Evolutionary conservation across 2,888 invertebrate species (phyloP), one percentile per base, ranked within the genome.

Genomic region (Harmothoe impar): DNA sequence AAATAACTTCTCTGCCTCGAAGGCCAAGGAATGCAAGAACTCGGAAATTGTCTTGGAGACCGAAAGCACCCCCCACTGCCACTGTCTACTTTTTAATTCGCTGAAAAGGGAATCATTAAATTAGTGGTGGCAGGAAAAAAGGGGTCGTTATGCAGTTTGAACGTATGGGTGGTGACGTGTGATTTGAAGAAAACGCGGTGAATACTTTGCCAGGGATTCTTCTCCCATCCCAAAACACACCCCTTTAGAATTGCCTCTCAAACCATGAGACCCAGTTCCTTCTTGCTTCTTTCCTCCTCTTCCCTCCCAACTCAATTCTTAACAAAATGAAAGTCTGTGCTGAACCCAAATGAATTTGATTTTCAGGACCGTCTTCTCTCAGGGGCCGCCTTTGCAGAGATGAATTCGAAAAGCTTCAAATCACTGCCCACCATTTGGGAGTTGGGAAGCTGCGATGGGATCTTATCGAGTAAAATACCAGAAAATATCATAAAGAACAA

Each of bases 321-420:
- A 29, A 23, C 25, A 72, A 72, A 72, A 72, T 72, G 72, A 72
- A 72, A 25, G 72, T 72, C 72, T 72, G 72, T 29, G 72, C 20
- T 72, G 72, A 72, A 29, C 72, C 43, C 17, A 3, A 72, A 72
- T 72, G 29, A 72, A 72, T 72, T 72, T 72, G 72, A 72, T 72
- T 72, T 29, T 72, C 72, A 15, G 3, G 29, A 62, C 0, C 20
- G 20, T 72, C 72, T 25, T 29, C 25, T 29, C 72, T 72, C 72
- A 29, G 25, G 29, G 72, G 29, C 29, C 72, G 23, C 72, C 43
- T 43, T 43, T 29, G 29, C 72, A 29, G 72, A 72, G 72, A 72
- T 72, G 72, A 72, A 72, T 72, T 72, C 72, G 3, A 29, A 72
- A 72, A 72, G 72, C 29, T 72, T 72, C 72, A 72, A 72, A 72